Conservation (phyloP, 2,888 invertebrate genomes). For the Hyppa rectilinea region DNA sequence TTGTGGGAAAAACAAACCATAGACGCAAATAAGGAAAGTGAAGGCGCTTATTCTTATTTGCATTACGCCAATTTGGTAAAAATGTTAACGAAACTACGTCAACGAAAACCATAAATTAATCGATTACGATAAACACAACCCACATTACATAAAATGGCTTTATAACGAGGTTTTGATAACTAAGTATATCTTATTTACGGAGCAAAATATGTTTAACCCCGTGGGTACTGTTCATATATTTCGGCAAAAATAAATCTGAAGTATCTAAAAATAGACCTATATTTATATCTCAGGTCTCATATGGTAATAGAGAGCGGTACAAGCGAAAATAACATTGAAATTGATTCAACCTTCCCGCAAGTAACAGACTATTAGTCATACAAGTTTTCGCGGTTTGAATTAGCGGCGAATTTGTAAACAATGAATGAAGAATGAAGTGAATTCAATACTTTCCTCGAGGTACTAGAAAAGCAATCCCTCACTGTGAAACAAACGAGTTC, state of each 20-base stretch:
- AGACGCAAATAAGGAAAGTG: conserved; percentile 59
- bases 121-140: conserved; percentile 40
- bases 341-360: conserved; percentile 53
- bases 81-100: conserved; percentile 41
- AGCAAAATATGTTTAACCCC: conserved; percentile 11
- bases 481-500: conserved; percentile 51
- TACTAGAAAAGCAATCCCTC: conserved; percentile 45
- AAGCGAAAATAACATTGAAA: conserved; percentile 57
- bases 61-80: conserved; percentile 50
- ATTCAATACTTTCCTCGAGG: conserved; percentile 39
- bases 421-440: conserved; percentile 26
- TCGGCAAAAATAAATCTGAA: conserved; percentile 48
- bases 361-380: conserved; percentile 53
- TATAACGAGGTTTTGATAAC: conserved; percentile 22
- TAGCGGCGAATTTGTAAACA: conserved; percentile 41
- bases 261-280: conserved; percentile 31
- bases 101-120: conserved; percentile 45
- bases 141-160: conserved; percentile 13
- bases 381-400: conserved; percentile 46
- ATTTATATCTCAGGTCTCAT: conserved; percentile 34
- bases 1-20: conserved; percentile 63
- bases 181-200: conserved; percentile 39
- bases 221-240: conserved; percentile 13
- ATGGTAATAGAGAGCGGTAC: conserved; percentile 41
- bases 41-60: conserved; percentile 43